Evolutionary conservation across 2,113 vertebrate genomes (phyloP).

Genomic region (Notothenia rossii): DNA sequence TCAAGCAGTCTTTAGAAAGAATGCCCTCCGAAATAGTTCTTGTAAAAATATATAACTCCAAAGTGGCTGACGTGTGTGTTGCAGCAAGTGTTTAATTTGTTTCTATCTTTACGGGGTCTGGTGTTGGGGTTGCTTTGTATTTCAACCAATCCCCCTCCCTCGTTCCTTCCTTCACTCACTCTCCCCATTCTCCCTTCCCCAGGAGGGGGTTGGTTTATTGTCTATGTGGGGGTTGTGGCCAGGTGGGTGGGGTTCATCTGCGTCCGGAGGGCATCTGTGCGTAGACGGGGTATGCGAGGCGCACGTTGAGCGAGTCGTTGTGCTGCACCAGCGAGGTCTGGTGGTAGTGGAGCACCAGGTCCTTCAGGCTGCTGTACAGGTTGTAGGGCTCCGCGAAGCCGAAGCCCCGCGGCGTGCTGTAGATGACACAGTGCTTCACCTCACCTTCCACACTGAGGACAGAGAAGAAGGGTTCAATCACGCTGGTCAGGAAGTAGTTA

Average conservation of each 20-base stretch:
- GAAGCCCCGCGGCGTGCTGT: constrained; percentile 94
- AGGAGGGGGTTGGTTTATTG: constrained; percentile 13
- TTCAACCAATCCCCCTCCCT: constrained; percentile 16
- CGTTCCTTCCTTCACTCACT: neutral
- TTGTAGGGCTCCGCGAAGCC: constrained; percentile 98
- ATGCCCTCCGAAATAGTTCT: constrained; percentile 91
- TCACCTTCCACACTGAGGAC: constrained; percentile 90
- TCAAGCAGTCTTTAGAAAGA: constrained; percentile 99
- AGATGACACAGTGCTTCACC: constrained; percentile 99
- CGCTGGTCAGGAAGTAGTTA: neutral
- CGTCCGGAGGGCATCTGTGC: constrained; percentile 93
- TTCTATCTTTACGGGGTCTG: constrained; percentile 51
- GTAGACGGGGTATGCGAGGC: constrained; percentile 94
- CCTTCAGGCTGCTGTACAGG: constrained; percentile 95
- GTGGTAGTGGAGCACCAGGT: constrained; percentile 98
- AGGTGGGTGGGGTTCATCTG: constrained; percentile 87
- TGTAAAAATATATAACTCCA: constrained; percentile 87
- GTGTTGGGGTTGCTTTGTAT: constrained; percentile 48
- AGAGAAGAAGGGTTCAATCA: neutral
- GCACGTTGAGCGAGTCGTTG: constrained; percentile 97
- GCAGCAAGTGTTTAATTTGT: constrained; percentile 75
- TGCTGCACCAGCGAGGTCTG: constrained; percentile 97
- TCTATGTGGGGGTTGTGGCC: constrained; percentile 28
- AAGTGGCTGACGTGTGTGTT: constrained; percentile 82
- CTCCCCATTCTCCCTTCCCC: constrained; percentile 7